These are phyloP conservation scores for Otus sunia DNA, from an alignment of 2,113 vertebrate species.

Conservation along the genomic window DNA sequence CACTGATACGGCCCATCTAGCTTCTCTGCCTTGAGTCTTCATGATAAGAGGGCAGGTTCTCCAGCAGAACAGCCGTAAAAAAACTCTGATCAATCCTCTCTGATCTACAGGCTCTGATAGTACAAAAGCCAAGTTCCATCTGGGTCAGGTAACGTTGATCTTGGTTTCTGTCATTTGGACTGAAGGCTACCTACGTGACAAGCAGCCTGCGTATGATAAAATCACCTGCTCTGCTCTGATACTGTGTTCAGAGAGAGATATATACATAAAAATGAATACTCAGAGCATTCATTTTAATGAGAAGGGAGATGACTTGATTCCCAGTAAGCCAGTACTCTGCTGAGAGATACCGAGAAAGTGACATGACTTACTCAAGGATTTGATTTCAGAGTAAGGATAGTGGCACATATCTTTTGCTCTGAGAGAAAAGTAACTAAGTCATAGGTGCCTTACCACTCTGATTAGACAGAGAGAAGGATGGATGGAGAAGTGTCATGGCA, in stretches of 20 bases:
- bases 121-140: neutral
- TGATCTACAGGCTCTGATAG: neutral
- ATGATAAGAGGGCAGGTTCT: neutral
- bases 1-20: neutral
- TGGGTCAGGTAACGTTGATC: neutral
- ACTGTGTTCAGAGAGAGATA: neutral
- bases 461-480: neutral
- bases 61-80: neutral
- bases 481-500: neutral
- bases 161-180: neutral
- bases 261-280: neutral
- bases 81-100: neutral
- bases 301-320: neutral
- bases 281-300: neutral
- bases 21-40: neutral
- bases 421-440: neutral
- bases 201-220: neutral
- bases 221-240: neutral
- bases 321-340: neutral
- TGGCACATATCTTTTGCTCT: neutral
- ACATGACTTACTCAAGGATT: neutral
- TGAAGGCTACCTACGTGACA: neutral
- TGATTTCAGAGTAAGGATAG: neutral
- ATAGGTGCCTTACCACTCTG: neutral
- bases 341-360: neutral